phyloP scores from a whole-genome alignment of 2,888 invertebrate species.

The Tethea ocularis region DNA sequence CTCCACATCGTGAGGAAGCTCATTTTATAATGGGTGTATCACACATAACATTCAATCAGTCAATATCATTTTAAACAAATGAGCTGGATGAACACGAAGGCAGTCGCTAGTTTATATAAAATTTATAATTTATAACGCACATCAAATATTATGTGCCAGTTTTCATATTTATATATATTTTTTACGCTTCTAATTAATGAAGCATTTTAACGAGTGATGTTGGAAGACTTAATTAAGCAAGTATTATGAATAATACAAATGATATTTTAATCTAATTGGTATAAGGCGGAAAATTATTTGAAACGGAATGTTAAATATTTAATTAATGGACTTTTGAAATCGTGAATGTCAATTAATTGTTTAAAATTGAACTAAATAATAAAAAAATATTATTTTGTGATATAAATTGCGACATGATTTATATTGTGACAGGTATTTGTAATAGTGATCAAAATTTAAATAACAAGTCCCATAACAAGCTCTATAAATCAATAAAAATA shows the following conservation, averaged over 20 bases:
- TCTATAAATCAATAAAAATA: constrained; percentile 21
- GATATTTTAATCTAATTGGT: constrained; percentile 17
- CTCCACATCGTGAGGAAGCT: constrained; percentile 26
- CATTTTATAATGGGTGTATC: constrained; percentile 34
- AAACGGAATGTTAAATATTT: neutral
- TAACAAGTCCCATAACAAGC: neutral
- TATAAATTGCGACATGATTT: no score
- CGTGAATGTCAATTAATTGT: neutral
- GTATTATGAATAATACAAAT: constrained; percentile 17
- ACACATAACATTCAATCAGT: constrained; percentile 58
- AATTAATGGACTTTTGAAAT: neutral
- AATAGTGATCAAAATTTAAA: neutral
- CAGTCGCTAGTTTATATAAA: constrained; percentile 50
- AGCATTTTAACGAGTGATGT: constrained; percentile 20
- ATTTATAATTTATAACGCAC: constrained; percentile 52
- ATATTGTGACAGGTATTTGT: neutral
- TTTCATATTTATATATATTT: constrained; percentile 49
- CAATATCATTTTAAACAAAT: constrained; percentile 53
- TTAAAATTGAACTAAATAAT: neutral
- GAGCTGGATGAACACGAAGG: constrained; percentile 37
- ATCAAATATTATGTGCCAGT: constrained; percentile 51
- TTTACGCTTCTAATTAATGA: constrained; percentile 38
- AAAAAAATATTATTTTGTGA: neutral
- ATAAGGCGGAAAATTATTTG: constrained; percentile 14
- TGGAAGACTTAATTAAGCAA: constrained; percentile 23